phyloP scores from a whole-genome alignment of 2,888 invertebrate genomes.

The Charanyca ferruginea region DNA sequence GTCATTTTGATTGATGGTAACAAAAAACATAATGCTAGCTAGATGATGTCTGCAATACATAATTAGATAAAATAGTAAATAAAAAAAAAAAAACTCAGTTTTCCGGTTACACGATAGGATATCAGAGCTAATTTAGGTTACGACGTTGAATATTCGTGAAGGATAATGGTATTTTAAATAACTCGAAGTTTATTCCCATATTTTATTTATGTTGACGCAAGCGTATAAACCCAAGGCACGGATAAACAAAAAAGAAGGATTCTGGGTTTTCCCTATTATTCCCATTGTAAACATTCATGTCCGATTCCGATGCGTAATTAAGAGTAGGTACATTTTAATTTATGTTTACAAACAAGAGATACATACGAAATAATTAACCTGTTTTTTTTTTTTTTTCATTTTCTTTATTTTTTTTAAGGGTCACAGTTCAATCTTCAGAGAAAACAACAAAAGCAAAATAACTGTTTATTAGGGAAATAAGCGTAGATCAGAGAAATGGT shows the following conservation, averaged over 20 bases:
- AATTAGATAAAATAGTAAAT: background rate
- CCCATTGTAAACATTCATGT: background rate
- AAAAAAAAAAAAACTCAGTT: background rate
- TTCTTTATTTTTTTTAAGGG: too few relatives aligned
- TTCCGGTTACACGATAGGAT: too few relatives aligned
- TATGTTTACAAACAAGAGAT: background rate
- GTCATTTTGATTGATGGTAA: background rate
- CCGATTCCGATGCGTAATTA: slow-evolving; percentile 7
- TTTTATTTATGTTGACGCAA: slow-evolving; percentile 2
- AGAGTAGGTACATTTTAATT: slow-evolving; percentile 6
- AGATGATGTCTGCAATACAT: too few relatives aligned
- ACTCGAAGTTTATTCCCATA: background rate
- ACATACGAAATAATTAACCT: too few relatives aligned
- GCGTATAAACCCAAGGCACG: slow-evolving; percentile 15
- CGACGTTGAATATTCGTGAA: background rate
- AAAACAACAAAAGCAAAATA: slow-evolving; percentile 10
- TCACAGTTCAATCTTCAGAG: slow-evolving; percentile 7
- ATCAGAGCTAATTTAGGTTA: too few relatives aligned
- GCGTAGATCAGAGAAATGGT: slow-evolving; percentile 18
- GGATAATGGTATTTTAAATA: background rate
- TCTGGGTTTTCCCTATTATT: slow-evolving; percentile 35
- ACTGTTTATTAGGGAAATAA: slow-evolving; percentile 49
- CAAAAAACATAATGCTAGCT: background rate
- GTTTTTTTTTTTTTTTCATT: too few relatives aligned
- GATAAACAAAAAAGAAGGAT: slow-evolving; percentile 23